Base-by-base conservation (phyloP, 2,797 vertebrate genomes). In the Thamnophis elegans region DNA sequence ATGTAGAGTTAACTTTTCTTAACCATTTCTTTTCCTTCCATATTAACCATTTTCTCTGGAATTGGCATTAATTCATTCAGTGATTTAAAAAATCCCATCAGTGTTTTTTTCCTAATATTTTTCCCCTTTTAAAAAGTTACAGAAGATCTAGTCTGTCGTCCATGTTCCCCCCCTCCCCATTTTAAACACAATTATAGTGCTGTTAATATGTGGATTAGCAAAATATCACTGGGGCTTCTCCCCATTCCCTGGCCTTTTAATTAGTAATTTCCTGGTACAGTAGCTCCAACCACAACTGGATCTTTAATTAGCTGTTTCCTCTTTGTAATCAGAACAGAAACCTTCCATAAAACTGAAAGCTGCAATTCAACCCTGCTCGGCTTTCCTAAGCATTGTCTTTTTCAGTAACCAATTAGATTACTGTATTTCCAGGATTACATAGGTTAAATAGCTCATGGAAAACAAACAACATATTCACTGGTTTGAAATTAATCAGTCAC, bases 261-360 rank as follows among this genome's bases (percentile, higher is more conserved):
- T 86, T 91, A 91, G 47, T 25, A 9, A 62, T 86, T 62, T 86
- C 47, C 36, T 62, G n/a, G 28, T 36, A 36, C 68, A 73, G 1
- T 87, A 86, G 20, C 20, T 65, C 20, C 20, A 86, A 22, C 28
- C 82, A 91, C 58, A 91, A 58, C 54, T 73, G 53, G 53, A 26
- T 87, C 36, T 91, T 91, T 73, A 58, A 91, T 87, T 91, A 91
- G 58, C 36, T 73, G 26, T 58, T 78, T 91, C 86, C 53, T 59
- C 56, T 88, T 91, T 88, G 62, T 73, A 78, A 20, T 36, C 22
- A 36, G 55, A 87, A 25, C 59, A 28, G 60, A 73, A 73, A 73
- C 26, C 85, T 87, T 65, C 85, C n/a, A 26, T 36, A 53, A 53
- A 91, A 55, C 18, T 86, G 78, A 91, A 85, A 36, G 78, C 3